A percentile compares a stretch with the other conserved stretches of the same genome.
These are phyloP conservation scores for Thymelicus lineola DNA, from an alignment of 2,888 invertebrate species.

Conservation along the genomic window DNA sequence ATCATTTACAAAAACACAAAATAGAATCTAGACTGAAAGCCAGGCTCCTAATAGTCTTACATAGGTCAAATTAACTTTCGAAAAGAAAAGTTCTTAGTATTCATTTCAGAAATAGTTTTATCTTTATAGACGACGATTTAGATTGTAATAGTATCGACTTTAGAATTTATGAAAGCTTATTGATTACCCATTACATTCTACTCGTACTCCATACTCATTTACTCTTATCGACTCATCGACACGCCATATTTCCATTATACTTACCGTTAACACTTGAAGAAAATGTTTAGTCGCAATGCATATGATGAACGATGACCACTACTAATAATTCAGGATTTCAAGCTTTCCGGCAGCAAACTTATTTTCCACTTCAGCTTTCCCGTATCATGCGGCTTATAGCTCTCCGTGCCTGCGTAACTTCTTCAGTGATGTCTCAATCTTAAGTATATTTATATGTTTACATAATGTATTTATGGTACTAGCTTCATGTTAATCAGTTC, in stretches of 20 bases:
- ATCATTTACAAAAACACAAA: conserved; percentile 3
- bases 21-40: conserved; percentile 8
- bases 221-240: conserved; percentile 42
- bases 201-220: conserved; percentile 38
- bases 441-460: conserved; percentile 49
- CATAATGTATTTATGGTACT: conserved; percentile 40
- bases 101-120: conserved; percentile 10
- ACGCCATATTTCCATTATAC: conserved; percentile 44
- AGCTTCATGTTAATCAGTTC: conserved; percentile 35
- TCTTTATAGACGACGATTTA: conserved; percentile 26
- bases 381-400: conserved; percentile 68
- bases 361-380: conserved; percentile 68
- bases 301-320: conserved; percentile 30
- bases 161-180: conserved; percentile 37
- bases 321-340: conserved; percentile 36
- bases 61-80: conserved; percentile 14
- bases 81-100: conserved; percentile 17
- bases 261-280: conserved; percentile 30
- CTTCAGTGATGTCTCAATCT: conserved; percentile 45
- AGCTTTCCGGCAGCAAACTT: conserved; percentile 68
- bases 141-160: conserved; percentile 33
- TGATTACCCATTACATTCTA: conserved; percentile 38
- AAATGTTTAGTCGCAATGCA: conserved; percentile 39
- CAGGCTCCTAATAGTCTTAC: conserved; percentile 19
- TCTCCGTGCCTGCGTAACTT: conserved; percentile 53